phyloP scores from a whole-genome alignment of 1,140 invertebrate genomes.

The Cardiocondyla obscurior region DNA sequence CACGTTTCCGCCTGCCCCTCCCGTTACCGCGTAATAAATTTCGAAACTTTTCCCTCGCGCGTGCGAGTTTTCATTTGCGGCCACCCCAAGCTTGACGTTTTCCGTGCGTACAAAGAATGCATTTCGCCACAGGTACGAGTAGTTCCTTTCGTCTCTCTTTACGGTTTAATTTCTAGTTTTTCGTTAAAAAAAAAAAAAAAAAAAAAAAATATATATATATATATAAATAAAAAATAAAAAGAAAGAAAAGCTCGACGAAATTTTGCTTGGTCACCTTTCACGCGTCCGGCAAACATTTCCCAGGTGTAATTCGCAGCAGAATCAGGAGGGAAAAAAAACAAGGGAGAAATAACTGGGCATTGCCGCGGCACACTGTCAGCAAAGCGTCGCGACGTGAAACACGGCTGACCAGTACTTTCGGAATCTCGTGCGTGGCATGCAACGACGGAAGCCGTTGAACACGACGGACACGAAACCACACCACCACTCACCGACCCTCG shows the following conservation, averaged over 20 bases:
- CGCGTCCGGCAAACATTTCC: constrained; percentile 47
- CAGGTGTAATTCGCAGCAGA: constrained; percentile 33
- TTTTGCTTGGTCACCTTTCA: constrained; percentile 45
- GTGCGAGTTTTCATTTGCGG: constrained; percentile 33
- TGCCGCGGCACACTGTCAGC: constrained; percentile 44
- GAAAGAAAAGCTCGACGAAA: constrained; percentile 21
- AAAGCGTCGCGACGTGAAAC: constrained; percentile 59
- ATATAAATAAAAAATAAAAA: too few species aligned
- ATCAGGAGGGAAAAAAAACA: background rate
- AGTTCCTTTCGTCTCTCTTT: background rate
- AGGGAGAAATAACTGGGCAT: constrained; percentile 25
- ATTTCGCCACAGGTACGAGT: constrained; percentile 2
- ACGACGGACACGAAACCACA: constrained; percentile 59
- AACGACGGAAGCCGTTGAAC: constrained; percentile 63
- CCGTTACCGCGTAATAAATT: constrained; percentile 9
- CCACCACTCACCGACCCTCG: constrained; percentile 52
- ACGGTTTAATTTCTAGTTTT: constrained; percentile 9
- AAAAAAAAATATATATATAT: too few species aligned
- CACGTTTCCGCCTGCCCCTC: background rate
- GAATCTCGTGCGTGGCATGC: constrained; percentile 62
- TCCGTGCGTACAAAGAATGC: background rate
- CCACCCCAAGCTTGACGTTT: background rate
- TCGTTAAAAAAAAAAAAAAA: background rate
- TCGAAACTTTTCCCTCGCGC: constrained; percentile 11
- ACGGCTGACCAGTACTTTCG: constrained; percentile 47